Conservation (phyloP, 2,888 invertebrate genomes). For the Habrosyne pyritoides region DNA sequence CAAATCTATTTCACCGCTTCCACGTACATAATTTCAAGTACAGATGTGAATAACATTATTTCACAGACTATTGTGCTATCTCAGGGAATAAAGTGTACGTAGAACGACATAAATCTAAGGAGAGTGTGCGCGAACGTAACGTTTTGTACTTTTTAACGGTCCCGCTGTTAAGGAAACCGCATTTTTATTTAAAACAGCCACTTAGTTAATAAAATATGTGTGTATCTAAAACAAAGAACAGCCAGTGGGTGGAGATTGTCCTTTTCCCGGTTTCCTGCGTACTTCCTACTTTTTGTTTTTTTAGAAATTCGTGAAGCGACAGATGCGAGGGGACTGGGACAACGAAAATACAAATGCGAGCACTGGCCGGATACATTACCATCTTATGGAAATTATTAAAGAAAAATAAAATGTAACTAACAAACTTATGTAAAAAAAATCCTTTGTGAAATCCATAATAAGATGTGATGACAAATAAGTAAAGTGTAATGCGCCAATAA, state of each 20-base stretch:
- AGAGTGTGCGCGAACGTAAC: constrained; percentile 36
- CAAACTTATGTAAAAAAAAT: too few species aligned
- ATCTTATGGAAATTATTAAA: not conserved
- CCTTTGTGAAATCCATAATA: too few species aligned
- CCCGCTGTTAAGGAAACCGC: constrained; percentile 61
- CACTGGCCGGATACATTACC: not conserved
- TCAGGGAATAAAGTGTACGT: constrained; percentile 42
- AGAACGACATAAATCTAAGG: constrained; percentile 58
- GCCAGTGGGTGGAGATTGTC: constrained; percentile 69
- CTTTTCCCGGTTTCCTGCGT: constrained; percentile 57
- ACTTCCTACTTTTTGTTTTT: constrained; percentile 47
- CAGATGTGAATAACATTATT: not conserved
- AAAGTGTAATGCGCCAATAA: too few species aligned
- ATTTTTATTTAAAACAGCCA: constrained; percentile 82
- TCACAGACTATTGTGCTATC: constrained; percentile 23
- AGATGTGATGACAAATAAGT: too few species aligned
- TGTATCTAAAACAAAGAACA: constrained; percentile 74
- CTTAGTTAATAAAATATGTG: constrained; percentile 82
- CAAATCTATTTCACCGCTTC: not conserved
- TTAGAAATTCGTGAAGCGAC: constrained; percentile 35
- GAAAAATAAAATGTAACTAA: not conserved
- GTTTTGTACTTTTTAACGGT: constrained; percentile 76
- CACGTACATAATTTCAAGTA: not conserved
- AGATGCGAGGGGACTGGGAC: constrained; percentile 37
- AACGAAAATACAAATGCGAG: constrained; percentile 17